phyloP scores from a whole-genome alignment of 2,797 vertebrate genomes.

The Malacoraja senta region DNA sequence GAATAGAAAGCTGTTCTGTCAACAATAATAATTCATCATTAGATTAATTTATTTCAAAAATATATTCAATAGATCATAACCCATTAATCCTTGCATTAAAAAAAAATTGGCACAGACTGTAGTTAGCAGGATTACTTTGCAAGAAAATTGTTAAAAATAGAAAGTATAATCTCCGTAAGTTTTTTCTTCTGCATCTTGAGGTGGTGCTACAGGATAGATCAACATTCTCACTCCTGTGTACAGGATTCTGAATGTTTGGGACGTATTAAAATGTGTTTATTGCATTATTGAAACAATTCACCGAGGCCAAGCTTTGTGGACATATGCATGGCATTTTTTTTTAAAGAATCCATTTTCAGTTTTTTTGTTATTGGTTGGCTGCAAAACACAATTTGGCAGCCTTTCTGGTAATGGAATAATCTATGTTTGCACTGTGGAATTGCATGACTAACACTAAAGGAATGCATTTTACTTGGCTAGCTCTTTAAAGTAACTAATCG shows the following conservation, averaged over 20 bases:
- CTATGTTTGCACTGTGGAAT: background rate
- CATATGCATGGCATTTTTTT: background rate
- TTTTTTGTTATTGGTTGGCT: background rate
- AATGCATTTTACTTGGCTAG: background rate
- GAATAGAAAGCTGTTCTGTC: background rate
- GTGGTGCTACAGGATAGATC: background rate
- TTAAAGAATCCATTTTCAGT: background rate
- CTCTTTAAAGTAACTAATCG: background rate
- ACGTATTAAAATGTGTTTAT: background rate
- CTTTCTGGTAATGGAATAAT: background rate
- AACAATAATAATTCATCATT: background rate
- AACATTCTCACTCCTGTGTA: background rate
- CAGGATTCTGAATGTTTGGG: background rate
- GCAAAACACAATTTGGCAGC: background rate
- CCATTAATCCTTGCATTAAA: background rate
- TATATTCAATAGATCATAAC: background rate
- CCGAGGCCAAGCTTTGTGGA: background rate
- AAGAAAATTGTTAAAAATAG: background rate
- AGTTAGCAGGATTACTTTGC: background rate
- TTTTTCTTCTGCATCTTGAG: background rate
- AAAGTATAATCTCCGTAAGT: background rate
- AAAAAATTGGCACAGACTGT: background rate
- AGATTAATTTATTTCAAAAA: background rate
- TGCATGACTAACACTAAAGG: background rate
- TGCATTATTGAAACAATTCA: background rate